A percentile compares a stretch with the other conserved stretches of the same genome.
phyloP scores from a whole-genome alignment of 2,113 vertebrate genomes.

The Tachysurus fulvidraco region DNA sequence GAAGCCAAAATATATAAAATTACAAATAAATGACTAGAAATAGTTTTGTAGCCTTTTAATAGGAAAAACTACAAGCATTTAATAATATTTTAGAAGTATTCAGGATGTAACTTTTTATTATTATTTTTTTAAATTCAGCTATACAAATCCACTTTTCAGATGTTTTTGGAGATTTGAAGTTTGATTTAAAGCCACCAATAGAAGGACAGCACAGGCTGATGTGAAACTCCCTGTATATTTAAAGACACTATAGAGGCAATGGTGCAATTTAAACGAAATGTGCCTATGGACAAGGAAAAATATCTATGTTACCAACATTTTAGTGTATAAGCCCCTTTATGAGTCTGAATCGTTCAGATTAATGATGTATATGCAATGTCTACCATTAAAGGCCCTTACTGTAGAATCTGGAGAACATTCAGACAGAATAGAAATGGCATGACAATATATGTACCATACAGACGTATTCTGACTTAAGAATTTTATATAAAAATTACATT shows the following conservation, averaged over 20 bases:
- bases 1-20: no score
- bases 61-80: background rate
- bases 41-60: background rate
- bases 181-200: no score
- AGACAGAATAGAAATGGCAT: background rate
- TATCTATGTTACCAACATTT: no score
- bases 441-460: background rate
- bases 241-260: no score
- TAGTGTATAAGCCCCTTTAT: background rate
- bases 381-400: background rate
- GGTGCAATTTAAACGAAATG: no score
- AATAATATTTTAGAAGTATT: background rate
- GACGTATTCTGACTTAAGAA: background rate
- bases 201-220: no score
- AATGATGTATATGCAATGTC: background rate
- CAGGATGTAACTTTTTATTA: background rate
- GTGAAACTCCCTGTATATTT: no score
- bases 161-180: background rate
- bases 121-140: background rate
- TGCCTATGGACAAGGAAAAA: no score
- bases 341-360: background rate
- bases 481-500: background rate
- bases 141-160: background rate
- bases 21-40: no score
- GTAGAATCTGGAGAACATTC: background rate